These are phyloP conservation scores for Clusia tigrina DNA, from an alignment of 2,888 invertebrate genomes.

Conservation along the genomic window DNA sequence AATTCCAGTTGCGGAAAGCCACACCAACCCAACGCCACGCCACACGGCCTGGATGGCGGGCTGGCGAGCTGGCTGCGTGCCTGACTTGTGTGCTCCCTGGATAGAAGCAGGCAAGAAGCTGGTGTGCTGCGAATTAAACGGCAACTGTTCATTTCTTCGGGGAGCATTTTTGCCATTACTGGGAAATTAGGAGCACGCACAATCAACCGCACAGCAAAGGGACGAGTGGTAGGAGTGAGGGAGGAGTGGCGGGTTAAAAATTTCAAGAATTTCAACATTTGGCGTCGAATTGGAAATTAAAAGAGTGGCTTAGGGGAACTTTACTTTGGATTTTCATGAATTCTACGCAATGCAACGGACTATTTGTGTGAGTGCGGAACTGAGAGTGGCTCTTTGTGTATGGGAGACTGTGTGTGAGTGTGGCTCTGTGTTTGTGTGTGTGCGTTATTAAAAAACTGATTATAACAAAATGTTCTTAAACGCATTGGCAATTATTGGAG, in stretches of 20 bases:
- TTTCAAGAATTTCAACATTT: background rate
- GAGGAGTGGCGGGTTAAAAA: background rate
- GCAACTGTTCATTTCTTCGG: background rate
- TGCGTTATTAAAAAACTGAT: background rate
- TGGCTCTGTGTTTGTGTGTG: background rate
- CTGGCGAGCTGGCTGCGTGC: no score
- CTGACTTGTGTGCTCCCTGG: no score
- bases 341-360: background rate
- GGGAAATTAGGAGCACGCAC: no score
- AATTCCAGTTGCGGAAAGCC: constrained; percentile 29
- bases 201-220: background rate
- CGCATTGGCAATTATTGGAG: constrained; percentile 4
- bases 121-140: no score
- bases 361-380: no score
- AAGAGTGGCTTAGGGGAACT: background rate
- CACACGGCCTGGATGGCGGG: no score
- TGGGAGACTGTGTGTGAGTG: background rate
- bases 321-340: background rate
- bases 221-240: background rate
- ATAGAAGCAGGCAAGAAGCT: no score
- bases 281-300: background rate
- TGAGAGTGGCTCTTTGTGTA: no score
- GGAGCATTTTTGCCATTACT: no score
- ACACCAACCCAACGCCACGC: no score
- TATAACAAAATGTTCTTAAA: background rate